Evolutionary conservation across 2,888 invertebrate species (phyloP).

Genomic region (Hydraecia micacea): DNA sequence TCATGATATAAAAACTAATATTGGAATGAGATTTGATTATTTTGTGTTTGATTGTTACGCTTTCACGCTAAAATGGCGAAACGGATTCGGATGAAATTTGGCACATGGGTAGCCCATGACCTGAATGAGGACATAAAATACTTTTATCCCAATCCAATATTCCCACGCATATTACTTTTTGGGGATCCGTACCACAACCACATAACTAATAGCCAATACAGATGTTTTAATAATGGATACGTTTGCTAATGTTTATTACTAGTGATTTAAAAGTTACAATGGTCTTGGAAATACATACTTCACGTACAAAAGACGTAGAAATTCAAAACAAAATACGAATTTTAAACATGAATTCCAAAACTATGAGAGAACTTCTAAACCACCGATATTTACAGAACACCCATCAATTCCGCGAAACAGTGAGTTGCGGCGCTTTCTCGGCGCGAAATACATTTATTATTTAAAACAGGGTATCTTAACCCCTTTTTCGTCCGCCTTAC

Average conservation of each 20-base stretch:
- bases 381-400: conserved; percentile 7
- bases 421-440: conserved; percentile 17
- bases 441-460: conserved; percentile 61
- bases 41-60: not conserved
- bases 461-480: conserved; percentile 49
- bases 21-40: not conserved
- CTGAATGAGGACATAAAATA: not conserved
- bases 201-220: too few relatives aligned
- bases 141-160: not conserved
- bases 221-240: not conserved
- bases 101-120: not conserved
- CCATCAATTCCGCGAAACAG: conserved; percentile 29
- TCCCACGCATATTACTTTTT: too few relatives aligned
- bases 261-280: not conserved
- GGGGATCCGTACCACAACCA: not conserved
- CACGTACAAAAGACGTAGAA: not conserved
- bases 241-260: not conserved
- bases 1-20: not conserved
- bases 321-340: not conserved
- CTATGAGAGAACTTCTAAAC: conserved; percentile 21
- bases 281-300: not conserved
- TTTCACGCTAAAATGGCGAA: not conserved
- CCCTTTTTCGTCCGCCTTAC: conserved; percentile 40
- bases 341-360: conserved; percentile 9
- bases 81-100: not conserved